Percentiles rank a stretch among this genome's conserved stretches.
phyloP scores from a whole-genome alignment of 2,888 invertebrate genomes.

The Cephus pulcher region DNA sequence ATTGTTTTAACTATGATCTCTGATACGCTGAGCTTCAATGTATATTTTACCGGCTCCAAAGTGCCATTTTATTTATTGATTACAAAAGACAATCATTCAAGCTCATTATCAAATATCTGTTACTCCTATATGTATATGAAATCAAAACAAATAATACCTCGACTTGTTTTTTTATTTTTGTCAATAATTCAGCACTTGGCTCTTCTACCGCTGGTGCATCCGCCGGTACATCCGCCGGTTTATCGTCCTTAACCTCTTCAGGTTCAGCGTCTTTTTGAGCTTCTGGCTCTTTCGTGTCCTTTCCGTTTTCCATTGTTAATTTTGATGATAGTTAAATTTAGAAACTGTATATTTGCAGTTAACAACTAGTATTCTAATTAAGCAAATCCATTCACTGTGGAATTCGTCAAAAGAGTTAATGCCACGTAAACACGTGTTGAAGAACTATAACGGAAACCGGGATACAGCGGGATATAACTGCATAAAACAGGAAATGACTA shows the following conservation, averaged over 20 bases:
- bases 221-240: constrained; percentile 6
- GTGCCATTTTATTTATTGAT: too few species aligned
- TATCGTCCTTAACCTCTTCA: constrained; percentile 33
- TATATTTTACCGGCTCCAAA: too few species aligned
- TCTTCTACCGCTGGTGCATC: constrained; percentile 24
- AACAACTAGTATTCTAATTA: too few species aligned
- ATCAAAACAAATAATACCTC: constrained; percentile 43
- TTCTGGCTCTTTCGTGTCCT: constrained; percentile 30
- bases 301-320: constrained; percentile 46
- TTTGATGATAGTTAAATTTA: not conserved
- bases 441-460: too few species aligned
- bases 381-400: too few species aligned
- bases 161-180: constrained; percentile 49
- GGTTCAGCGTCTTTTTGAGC: constrained; percentile 18
- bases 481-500: too few species aligned
- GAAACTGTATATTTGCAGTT: too few species aligned
- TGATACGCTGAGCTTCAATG: too few species aligned
- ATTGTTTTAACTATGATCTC: not conserved
- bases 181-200: constrained; percentile 40
- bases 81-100: not conserved
- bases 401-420: too few species aligned
- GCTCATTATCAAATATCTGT: not conserved
- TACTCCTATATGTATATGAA: not conserved
- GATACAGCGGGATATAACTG: too few species aligned
- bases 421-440: too few species aligned